Evolutionary conservation across 2,113 vertebrate genomes (phyloP), one percentile per base, ranked within the genome.

Genomic region (Rhea americana): DNA sequence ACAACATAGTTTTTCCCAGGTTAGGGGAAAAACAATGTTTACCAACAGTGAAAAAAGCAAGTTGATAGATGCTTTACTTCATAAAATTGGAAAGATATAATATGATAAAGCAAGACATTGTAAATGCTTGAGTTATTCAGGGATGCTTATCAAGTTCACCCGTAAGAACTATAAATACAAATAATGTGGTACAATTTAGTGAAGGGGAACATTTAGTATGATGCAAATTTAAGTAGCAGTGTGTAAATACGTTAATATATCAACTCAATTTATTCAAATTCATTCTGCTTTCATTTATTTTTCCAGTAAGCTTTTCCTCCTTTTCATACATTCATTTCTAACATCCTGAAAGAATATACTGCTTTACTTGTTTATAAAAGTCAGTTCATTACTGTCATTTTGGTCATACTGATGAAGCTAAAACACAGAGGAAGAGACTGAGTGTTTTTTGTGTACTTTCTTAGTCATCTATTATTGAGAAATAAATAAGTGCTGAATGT

Each of bases 401-500:
- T 90, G 91, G 72, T 93, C 76, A 41, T 90, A 73, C 47, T 83
- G 43, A 79, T 91, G 86, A 48, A 65, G 62, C 77, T 89, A 68
- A 90, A 83, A 63, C 76, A 61, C 26, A 45, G 14, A 47, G 22
- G 55, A 79, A 62, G 37, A 85, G 67, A 87, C 77, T 59, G 30
- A 87, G 71, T 45, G 10, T 32, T 11, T 74, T 93, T 88, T 88
- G 78, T 88, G 11, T 74, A 17, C 68, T 94, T 94, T 94, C 77
- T 90, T 92, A 74, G 13, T 87, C 28, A 72, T 89, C 85, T 92
- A 7, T 94, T 85, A 59, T 91, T 77, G 18, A 68, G 47, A 88
- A 93, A 82, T 67, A 93, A 95, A 67, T 91, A 92, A 73, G 37
- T 94, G 37, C 50, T 87, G 67, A 85, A 87, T 85, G 75, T 92